Evolutionary conservation across 2,113 vertebrate species (phyloP).

Genomic region (Nerophis ophidion): DNA sequence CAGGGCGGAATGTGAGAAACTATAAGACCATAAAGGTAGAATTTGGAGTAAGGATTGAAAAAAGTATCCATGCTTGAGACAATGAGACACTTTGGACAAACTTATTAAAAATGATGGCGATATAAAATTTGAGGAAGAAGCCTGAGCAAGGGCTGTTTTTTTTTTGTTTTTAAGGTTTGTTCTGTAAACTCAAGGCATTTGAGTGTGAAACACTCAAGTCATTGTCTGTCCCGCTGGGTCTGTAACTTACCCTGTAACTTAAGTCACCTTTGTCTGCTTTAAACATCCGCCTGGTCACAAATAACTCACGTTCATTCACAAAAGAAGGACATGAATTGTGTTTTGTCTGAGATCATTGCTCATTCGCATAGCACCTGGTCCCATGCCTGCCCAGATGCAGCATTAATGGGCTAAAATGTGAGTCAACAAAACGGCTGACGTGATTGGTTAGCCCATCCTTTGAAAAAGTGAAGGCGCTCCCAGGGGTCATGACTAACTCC

Average conservation of each 20-base stretch:
- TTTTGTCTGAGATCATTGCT: slow-evolving; percentile 55
- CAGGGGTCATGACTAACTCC: slow-evolving; percentile 51
- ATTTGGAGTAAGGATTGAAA: no score
- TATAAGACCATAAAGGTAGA: background rate
- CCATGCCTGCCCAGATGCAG: slow-evolving; percentile 49
- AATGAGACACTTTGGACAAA: no score
- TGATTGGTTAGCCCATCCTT: slow-evolving; percentile 42
- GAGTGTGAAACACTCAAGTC: slow-evolving; percentile 45
- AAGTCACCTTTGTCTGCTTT: slow-evolving; percentile 60
- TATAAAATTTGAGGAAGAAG: slow-evolving; percentile 30
- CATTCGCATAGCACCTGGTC: slow-evolving; percentile 62
- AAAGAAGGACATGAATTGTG: slow-evolving; percentile 54
- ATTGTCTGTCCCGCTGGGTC: slow-evolving; percentile 56
- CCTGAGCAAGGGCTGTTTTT: slow-evolving; percentile 37
- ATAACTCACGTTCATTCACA: slow-evolving; percentile 62
- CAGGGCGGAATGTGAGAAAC: background rate
- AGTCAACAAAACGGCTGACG: slow-evolving; percentile 50
- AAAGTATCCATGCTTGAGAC: no score
- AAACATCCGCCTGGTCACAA: slow-evolving; percentile 54
- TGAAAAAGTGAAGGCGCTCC: slow-evolving; percentile 44
- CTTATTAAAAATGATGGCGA: no score
- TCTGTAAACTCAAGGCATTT: slow-evolving; percentile 50
- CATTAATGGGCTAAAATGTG: slow-evolving; percentile 37
- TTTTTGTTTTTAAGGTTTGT: slow-evolving; percentile 46
- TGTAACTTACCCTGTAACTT: slow-evolving; percentile 64